phyloP scores from a whole-genome alignment of 1,140 invertebrate genomes.

The Homalodisca vitripennis region DNA sequence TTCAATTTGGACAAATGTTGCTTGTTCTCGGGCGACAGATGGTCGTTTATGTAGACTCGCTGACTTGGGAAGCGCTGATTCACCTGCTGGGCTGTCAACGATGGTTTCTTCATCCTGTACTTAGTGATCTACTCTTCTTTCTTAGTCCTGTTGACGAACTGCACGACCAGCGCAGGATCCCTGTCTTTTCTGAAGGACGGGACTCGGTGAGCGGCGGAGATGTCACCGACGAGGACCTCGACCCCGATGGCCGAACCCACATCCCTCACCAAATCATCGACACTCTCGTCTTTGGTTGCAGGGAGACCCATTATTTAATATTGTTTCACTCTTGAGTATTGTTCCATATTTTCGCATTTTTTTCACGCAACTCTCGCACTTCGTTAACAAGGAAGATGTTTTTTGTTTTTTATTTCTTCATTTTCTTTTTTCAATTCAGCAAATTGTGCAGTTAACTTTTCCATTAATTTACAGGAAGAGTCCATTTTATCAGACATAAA shows the following conservation, averaged over 20 bases:
- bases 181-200: background rate
- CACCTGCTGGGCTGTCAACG: background rate
- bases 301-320: background rate
- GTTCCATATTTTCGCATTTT: background rate
- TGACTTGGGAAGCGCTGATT: slow-evolving; percentile 3
- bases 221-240: background rate
- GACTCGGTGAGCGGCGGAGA: background rate
- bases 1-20: background rate
- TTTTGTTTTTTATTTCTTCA: background rate
- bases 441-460: background rate
- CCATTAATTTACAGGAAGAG: background rate
- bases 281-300: background rate
- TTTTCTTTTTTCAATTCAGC: background rate
- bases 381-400: background rate
- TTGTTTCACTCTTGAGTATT: background rate
- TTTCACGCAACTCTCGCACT: background rate
- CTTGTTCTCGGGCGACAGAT: slow-evolving; percentile 2
- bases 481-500: slow-evolving; percentile 1
- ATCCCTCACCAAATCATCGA: background rate
- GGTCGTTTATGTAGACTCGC: background rate
- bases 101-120: background rate
- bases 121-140: background rate
- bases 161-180: background rate
- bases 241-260: background rate
- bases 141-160: slow-evolving; percentile 1